Evolutionary conservation across 2,797 vertebrate species (phyloP).

Genomic region (Merluccius polli): DNA sequence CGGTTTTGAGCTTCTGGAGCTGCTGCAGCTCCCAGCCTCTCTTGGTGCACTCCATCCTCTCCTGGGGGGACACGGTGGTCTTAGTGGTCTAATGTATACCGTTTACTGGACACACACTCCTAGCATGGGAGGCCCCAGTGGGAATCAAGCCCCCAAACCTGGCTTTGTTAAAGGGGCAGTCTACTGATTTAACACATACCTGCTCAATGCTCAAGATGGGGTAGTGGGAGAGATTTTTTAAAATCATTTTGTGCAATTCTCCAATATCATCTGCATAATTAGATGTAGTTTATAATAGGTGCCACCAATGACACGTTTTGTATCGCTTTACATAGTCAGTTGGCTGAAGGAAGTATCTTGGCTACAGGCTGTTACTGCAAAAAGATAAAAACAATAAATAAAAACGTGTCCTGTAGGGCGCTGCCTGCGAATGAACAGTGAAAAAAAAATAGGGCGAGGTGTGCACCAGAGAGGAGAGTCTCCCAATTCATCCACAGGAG

Average conservation of each 20-base stretch:
- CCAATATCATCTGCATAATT: neutral
- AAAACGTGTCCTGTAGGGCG: too few species aligned
- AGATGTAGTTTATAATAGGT: neutral
- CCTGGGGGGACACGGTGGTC: conserved; percentile 47
- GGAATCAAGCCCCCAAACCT: neutral
- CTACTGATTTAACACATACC: neutral
- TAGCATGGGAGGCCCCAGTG: neutral
- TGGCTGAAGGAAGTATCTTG: neutral
- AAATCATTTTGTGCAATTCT: too few species aligned
- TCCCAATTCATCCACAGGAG: too few species aligned
- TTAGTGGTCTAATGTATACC: neutral
- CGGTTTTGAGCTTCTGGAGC: conserved; percentile 77
- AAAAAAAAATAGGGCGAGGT: too few species aligned
- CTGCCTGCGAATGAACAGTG: too few species aligned
- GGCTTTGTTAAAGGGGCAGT: neutral
- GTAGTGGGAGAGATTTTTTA: too few species aligned
- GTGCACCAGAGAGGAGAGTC: too few species aligned
- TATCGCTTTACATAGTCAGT: neutral
- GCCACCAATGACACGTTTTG: neutral
- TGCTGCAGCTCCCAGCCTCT: conserved; percentile 82
- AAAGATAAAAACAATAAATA: neutral
- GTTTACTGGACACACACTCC: neutral
- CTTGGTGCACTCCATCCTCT: conserved; percentile 76
- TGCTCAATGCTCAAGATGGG: too few species aligned
- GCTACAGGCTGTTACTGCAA: too few species aligned